A percentile compares a stretch with the other conserved stretches of the same genome.
These are phyloP conservation scores for Pycnomerus fuliginosus DNA, from an alignment of 2,888 invertebrate species.

Conservation along the genomic window DNA sequence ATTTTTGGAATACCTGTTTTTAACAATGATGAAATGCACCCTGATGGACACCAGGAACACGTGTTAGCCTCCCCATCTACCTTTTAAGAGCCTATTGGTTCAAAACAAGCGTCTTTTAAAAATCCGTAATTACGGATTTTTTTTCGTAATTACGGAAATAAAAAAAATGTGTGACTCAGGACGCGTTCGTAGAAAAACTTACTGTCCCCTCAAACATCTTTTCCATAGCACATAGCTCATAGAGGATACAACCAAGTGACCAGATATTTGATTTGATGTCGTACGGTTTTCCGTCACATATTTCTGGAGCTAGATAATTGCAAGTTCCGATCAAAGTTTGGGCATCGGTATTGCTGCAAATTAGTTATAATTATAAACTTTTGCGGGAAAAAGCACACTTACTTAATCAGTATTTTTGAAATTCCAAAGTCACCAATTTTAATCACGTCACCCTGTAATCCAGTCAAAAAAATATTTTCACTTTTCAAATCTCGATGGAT, in stretches of 20 bases:
- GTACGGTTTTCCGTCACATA: constrained; percentile 74
- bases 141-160: no score
- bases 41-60: no score
- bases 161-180: no score
- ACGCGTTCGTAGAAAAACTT: no score
- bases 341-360: constrained; percentile 61
- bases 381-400: constrained; percentile 52
- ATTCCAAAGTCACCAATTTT: constrained; percentile 88
- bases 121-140: no score
- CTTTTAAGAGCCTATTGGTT: no score
- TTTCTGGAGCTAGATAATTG: constrained; percentile 82
- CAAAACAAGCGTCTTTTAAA: no score
- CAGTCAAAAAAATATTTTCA: constrained; percentile 78
- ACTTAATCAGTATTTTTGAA: constrained; percentile 71
- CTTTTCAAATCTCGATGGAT: constrained; percentile 84
- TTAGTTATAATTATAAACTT: no score
- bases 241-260: constrained; percentile 83
- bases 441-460: constrained; percentile 64
- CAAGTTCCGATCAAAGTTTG: constrained; percentile 74
- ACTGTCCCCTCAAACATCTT: constrained; percentile 73
- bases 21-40: no score
- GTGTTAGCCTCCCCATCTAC: no score
- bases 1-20: no score
- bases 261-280: constrained; percentile 82
- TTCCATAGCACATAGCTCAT: constrained; percentile 75